Evolutionary conservation across 2,113 vertebrate genomes (phyloP).

Genomic region (Ptilonorhynchus violaceus): DNA sequence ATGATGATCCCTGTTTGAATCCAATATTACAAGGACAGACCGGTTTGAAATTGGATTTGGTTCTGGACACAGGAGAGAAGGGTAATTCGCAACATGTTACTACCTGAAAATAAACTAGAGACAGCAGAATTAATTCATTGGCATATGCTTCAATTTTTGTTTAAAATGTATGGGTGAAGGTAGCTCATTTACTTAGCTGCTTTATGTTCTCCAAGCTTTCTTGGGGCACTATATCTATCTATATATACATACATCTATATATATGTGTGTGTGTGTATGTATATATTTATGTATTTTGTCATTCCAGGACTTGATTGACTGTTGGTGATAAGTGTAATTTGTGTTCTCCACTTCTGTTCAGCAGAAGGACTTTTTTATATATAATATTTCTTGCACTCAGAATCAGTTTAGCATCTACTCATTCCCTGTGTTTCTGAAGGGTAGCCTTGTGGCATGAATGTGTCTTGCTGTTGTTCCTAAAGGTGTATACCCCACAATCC

Average conservation of each 20-base stretch:
- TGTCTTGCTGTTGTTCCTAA: background rate
- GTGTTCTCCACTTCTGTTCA: background rate
- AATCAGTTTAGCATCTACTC: background rate
- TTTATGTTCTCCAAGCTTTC: background rate
- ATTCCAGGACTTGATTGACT: background rate
- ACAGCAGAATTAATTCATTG: background rate
- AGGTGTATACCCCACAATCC: background rate
- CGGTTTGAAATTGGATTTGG: background rate
- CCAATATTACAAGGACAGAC: background rate
- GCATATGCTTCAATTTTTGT: background rate
- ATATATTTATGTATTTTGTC: background rate
- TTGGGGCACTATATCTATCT: background rate
- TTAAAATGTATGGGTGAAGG: background rate
- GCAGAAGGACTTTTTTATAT: background rate
- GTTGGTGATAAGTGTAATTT: background rate
- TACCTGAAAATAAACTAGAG: background rate
- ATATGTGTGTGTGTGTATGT: background rate
- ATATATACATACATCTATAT: rapidly evolving
- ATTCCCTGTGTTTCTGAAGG: background rate
- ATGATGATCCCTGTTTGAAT: background rate
- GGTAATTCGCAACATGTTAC: background rate
- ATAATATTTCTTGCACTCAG: background rate
- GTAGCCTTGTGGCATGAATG: background rate
- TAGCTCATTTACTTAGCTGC: background rate
- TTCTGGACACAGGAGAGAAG: background rate